Evolutionary conservation across 2,113 vertebrate genomes (phyloP), one percentile per base, ranked within the genome.

Genomic region (Caloenas nicobarica): DNA sequence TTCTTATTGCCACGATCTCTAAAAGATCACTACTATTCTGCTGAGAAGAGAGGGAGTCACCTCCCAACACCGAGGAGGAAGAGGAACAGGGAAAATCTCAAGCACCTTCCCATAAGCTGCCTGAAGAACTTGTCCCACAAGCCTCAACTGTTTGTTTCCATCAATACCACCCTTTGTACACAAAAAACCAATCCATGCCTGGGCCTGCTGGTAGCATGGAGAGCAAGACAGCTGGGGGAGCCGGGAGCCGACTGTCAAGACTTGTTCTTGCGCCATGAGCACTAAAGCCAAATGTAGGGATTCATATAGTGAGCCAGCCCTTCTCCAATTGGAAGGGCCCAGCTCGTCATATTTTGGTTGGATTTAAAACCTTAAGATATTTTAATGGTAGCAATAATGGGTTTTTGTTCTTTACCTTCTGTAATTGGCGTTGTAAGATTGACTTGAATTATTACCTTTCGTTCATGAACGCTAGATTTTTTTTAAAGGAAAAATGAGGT

Each of bases 91-190:
- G 95, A 95, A 97, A 97, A 96, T 95, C 95, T 95, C 95, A 81
- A 81, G 86, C 72, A 78, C 93, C 72, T 96, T 97, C 95, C 92
- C 93, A 93, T 91, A 90, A 97, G 88, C 76, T 88, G 90, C 95
- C 93, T 62, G 96, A 96, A 97, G 93, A 97, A 97, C 94, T 97
- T 91, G 97, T 97, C 96, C 91, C 82, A 91, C 96, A 80, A 87
- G 96, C 58, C 94, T 91, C 81, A 72, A 19, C 51, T 94, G 90
- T 96, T 97, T 97, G 95, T 96, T 97, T 97, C 93, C 81, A 94
- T 96, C 95, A 91, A 96, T 96, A 93, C 95, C 93, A 95, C 94
- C 95, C 95, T 96, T 95, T 91, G 96, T 92, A 97, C 95, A 95
- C 93, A 94, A 56, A 56, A 96, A 85, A 91, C 65, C 89, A 96